Evolutionary conservation across 2,113 vertebrate species (phyloP).

Genomic region (Pluvianellus socialis): DNA sequence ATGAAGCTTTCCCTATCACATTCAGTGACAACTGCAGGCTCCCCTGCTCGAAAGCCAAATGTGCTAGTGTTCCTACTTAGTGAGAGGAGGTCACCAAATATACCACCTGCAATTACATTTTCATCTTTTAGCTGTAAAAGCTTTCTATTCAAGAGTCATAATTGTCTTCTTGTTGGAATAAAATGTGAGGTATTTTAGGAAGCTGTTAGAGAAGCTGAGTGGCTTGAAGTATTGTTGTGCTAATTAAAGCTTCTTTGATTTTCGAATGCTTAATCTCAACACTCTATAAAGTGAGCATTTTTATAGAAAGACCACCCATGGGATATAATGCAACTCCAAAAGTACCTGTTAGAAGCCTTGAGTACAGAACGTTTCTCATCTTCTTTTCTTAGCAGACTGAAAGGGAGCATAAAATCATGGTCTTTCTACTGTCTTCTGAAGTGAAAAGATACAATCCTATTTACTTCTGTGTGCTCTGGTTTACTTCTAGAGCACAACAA

Average conservation of each 20-base stretch:
- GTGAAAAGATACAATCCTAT: neutral
- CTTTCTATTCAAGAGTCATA: slow-evolving; percentile 35
- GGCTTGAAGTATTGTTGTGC: slow-evolving; percentile 42
- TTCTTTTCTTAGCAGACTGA: neutral
- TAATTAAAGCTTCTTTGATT: slow-evolving; percentile 62
- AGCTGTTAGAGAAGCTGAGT: slow-evolving; percentile 27
- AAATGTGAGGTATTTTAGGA: slow-evolving; percentile 39
- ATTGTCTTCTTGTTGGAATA: slow-evolving; percentile 30
- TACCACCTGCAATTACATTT: slow-evolving; percentile 36
- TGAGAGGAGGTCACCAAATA: slow-evolving; percentile 66
- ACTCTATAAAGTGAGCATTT: neutral
- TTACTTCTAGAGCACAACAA: neutral
- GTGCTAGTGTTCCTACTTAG: neutral
- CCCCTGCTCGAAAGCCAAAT: neutral
- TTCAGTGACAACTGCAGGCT: neutral
- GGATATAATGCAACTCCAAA: neutral
- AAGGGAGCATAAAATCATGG: neutral
- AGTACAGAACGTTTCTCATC: neutral
- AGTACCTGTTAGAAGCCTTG: slow-evolving; percentile 10
- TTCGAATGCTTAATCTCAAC: neutral
- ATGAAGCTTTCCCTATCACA: neutral
- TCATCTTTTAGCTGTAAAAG: slow-evolving; percentile 26
- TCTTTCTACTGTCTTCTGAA: neutral
- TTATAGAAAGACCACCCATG: slow-evolving; percentile 31
- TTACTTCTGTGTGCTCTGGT: neutral